Evolutionary conservation across 1,140 invertebrate species (phyloP).

Genomic region (Bombus balteatus): DNA sequence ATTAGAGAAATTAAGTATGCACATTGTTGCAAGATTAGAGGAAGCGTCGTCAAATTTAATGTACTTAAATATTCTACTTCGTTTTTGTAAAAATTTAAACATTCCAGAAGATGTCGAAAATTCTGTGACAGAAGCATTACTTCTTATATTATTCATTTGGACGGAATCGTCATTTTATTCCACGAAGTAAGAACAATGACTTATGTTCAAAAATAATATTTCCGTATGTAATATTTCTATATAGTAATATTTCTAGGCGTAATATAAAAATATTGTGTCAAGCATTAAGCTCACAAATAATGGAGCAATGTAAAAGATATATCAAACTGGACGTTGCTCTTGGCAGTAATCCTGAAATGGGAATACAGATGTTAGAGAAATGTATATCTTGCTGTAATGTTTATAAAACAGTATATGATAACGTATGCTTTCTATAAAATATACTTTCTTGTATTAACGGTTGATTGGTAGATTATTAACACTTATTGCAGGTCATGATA

Average conservation of each 20-base stretch:
- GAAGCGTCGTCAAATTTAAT: constrained; percentile 91
- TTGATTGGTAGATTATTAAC: background rate
- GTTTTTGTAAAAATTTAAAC: constrained; percentile 85
- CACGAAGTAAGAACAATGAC: constrained; percentile 67
- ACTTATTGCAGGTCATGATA: constrained; percentile 26
- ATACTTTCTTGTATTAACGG: background rate
- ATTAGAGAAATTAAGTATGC: constrained; percentile 85
- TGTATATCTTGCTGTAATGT: constrained; percentile 90
- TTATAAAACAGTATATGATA: constrained; percentile 88
- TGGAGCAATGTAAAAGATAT: constrained; percentile 88
- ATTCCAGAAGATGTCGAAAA: constrained; percentile 84
- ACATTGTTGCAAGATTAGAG: constrained; percentile 84
- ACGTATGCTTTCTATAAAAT: constrained; percentile 13
- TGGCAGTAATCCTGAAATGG: constrained; percentile 85
- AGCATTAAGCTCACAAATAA: constrained; percentile 92
- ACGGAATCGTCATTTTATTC: constrained; percentile 91
- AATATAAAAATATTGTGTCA: constrained; percentile 89
- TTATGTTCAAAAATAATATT: background rate
- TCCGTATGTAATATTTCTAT: too few species aligned
- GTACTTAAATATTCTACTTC: constrained; percentile 89
- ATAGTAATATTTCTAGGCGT: constrained; percentile 74
- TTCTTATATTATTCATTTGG: constrained; percentile 91
- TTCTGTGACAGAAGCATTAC: constrained; percentile 88
- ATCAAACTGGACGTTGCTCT: constrained; percentile 89
- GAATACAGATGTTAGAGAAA: constrained; percentile 87